These are phyloP conservation scores for Hyperoplus lanceolatus DNA, from an alignment of 2,797 vertebrate species.

Conservation along the genomic window DNA sequence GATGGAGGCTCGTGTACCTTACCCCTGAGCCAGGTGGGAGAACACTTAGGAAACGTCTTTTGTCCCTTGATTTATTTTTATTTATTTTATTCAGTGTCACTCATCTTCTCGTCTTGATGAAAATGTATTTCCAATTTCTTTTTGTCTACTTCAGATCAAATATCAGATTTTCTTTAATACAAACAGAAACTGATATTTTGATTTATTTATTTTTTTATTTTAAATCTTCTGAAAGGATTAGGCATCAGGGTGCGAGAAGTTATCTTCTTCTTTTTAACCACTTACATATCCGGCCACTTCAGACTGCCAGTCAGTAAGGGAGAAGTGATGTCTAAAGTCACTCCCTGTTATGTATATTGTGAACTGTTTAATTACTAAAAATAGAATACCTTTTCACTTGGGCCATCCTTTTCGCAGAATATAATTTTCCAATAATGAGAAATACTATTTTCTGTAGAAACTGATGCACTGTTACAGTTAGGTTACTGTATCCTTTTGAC, in stretches of 20 bases:
- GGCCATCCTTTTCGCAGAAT: neutral
- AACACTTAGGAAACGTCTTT: conserved; percentile 39
- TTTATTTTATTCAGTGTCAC: conserved; percentile 4
- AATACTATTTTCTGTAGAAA: neutral
- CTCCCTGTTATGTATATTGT: too few relatives aligned
- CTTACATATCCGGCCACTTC: too few relatives aligned
- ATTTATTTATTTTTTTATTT: too few relatives aligned
- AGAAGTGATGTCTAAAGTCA: too few relatives aligned
- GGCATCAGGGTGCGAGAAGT: neutral
- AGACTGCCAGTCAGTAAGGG: too few relatives aligned
- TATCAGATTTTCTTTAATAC: neutral
- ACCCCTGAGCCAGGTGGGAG: conserved; percentile 22
- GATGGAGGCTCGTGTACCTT: neutral
- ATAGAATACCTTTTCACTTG: neutral
- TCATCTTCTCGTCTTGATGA: too few relatives aligned
- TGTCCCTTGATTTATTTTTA: conserved; percentile 1
- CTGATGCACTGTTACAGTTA: neutral
- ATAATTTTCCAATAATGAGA: neutral
- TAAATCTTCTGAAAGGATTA: neutral
- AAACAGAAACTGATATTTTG: too few relatives aligned
- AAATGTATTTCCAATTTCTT: neutral
- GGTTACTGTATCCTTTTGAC: neutral
- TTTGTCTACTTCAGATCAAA: neutral
- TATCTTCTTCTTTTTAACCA: neutral
- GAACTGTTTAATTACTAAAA: neutral